Evolutionary conservation across 1,140 invertebrate genomes (phyloP), one percentile per base, ranked within the genome.

Genomic region (Potamilus streckersoni): DNA sequence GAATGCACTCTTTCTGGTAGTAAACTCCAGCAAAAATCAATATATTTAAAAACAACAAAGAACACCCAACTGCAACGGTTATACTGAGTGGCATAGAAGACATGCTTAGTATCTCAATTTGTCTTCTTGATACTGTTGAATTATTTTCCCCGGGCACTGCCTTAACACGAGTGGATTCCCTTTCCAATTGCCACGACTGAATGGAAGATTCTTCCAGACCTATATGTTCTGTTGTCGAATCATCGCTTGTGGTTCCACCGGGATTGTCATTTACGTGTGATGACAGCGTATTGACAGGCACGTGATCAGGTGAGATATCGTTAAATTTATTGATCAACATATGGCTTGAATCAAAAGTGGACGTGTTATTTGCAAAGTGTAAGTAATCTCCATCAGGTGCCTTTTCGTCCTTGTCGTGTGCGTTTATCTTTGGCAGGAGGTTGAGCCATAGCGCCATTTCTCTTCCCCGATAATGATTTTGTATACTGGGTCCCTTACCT

Each of bases 391-490:
- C 59, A 90, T 97, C 95, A 0, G 94, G 94, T 61, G 93, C 92
- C 11, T 94, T 95, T 23, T 96, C 95, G 84, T 95, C 95, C 79
- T 72, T 80, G 67, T 76, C 82, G 31, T 95, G 94, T 62, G 94
- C 93, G 85, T 99, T 97, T n/a, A 99, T 92, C 87, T 97, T 96
- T 6, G 97, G 97, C 61, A 99, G 95, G 23, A 99, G 91, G 84
- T 97, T 96, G 56, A 97, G 89, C 98, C 98, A 99, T 89, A 99
- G 97, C 2, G 96, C 98, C n/a, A 98, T 91, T 69, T 96, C 93
- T 90, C 97, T 96, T 12, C 96, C 96, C 79, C 97, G 93, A 90
- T 98, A 99, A 90, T 98, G 97, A 84, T 97, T 96, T 85, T 97
- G 95, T 55, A 97, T 66, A 11, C 71, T 79, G 4, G 85, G 82